These are phyloP conservation scores for Laupala kohalensis DNA, from an alignment of 1,140 invertebrate species.

Conservation along the genomic window DNA sequence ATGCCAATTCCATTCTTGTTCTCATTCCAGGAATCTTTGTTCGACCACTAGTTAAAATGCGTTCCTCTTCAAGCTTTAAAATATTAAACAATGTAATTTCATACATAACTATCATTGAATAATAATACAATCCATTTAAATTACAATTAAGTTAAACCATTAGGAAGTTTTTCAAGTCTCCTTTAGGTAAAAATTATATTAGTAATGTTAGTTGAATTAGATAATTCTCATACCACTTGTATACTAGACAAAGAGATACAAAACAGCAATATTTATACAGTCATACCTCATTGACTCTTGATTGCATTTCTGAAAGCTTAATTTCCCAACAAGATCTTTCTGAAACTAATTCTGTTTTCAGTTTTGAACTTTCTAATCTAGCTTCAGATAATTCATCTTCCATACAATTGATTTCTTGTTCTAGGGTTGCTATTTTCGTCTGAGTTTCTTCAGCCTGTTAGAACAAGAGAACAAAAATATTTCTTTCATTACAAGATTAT, in stretches of 20 bases:
- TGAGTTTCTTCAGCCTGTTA: conserved; percentile 33
- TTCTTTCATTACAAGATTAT: too few species aligned
- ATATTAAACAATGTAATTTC: neutral
- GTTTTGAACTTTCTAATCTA: conserved; percentile 62
- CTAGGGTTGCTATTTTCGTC: conserved; percentile 45
- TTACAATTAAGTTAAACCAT: too few species aligned
- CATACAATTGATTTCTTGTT: conserved; percentile 69
- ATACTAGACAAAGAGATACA: neutral
- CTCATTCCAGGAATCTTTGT: conserved; percentile 73
- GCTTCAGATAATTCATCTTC: conserved; percentile 81
- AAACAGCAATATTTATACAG: neutral
- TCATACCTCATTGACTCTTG: conserved; percentile 77
- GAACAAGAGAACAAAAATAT: too few species aligned
- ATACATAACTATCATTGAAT: too few species aligned
- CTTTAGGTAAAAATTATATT: too few species aligned
- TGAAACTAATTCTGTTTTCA: conserved; percentile 79
- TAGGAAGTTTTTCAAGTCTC: too few species aligned
- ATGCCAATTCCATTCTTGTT: conserved; percentile 81
- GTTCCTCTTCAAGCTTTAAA: conserved; percentile 63
- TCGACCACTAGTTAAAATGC: conserved; percentile 60
- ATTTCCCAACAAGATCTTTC: conserved; percentile 80
- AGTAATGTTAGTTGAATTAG: too few species aligned
- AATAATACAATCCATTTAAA: too few species aligned
- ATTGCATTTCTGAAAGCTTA: conserved; percentile 77
- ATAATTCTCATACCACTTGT: neutral